These are phyloP conservation scores for Thomomys bottae DNA, from an alignment of 2,113 vertebrate species.

Conservation along the genomic window DNA sequence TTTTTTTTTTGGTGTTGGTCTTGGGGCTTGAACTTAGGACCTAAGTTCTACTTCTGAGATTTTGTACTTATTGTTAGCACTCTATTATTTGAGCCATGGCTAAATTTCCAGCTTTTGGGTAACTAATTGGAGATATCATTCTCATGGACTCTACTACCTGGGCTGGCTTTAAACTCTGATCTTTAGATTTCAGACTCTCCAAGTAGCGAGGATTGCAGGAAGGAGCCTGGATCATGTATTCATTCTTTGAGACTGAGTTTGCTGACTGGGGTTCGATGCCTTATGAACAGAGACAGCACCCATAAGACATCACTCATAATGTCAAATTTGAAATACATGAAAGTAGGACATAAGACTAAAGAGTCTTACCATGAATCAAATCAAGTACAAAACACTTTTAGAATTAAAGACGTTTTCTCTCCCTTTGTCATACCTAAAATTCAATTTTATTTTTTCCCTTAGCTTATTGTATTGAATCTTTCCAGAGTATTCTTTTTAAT, in stretches of 20 bases:
- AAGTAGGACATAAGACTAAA: neutral
- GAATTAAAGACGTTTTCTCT: neutral
- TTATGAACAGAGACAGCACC: neutral
- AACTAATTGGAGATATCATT: too few relatives aligned
- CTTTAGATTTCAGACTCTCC: too few relatives aligned
- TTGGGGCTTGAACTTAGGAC: too few relatives aligned
- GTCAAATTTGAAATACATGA: neutral
- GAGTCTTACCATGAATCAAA: neutral
- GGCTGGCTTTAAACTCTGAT: too few relatives aligned
- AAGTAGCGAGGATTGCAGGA: too few relatives aligned
- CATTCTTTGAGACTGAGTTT: neutral
- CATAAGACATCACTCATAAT: neutral
- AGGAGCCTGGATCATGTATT: too few relatives aligned
- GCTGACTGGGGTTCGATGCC: neutral
- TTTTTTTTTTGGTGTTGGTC: too few relatives aligned
- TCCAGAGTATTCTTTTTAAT: conserved; percentile 10
- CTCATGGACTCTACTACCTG: too few relatives aligned
- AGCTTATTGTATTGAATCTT: neutral
- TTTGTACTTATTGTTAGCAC: too few relatives aligned
- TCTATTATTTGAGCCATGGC: too few relatives aligned
- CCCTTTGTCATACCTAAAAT: neutral
- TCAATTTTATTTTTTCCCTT: neutral
- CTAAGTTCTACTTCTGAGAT: too few relatives aligned
- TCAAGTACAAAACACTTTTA: neutral
- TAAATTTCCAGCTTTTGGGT: too few relatives aligned